These are phyloP conservation scores for Scaptodrosophila latifasciaeformis DNA, from an alignment of 2,888 invertebrate species.

Conservation along the genomic window DNA sequence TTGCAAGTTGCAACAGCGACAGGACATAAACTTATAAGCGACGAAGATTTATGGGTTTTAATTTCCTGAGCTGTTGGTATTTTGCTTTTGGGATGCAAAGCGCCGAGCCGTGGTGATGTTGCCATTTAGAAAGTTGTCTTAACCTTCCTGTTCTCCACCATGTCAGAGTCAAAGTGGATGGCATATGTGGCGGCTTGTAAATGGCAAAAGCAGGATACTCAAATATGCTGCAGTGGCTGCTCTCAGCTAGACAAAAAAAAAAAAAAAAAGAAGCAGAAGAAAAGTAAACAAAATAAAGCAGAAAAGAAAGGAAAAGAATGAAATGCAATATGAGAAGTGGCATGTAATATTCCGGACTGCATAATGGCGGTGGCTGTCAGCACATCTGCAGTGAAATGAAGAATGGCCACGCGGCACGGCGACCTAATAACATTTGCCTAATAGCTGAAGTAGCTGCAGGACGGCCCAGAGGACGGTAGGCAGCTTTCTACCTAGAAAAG, in stretches of 20 bases:
- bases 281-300: constrained; percentile 3
- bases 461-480: no score
- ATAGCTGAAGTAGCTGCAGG: constrained; percentile 27
- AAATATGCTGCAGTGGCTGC: constrained; percentile 19
- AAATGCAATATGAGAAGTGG: constrained; percentile 60
- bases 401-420: constrained; percentile 38
- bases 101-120: constrained; percentile 31
- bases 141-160: no score
- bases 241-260: constrained; percentile 31
- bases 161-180: no score
- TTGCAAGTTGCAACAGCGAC: neutral
- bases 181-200: constrained; percentile 25
- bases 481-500: constrained; percentile 44
- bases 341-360: constrained; percentile 66
- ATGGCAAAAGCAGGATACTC: constrained; percentile 1
- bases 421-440: constrained; percentile 57
- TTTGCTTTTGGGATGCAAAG: constrained; percentile 19
- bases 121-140: constrained; percentile 33
- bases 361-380: constrained; percentile 40
- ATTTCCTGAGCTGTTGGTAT: constrained; percentile 68
- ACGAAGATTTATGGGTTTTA: constrained; percentile 73
- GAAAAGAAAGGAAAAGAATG: constrained; percentile 51
- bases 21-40: constrained; percentile 37
- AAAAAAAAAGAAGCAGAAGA: constrained; percentile 10
- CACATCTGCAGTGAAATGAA: constrained; percentile 59